A percentile compares a stretch with the other conserved stretches of the same genome.
phyloP scores from a whole-genome alignment of 2,113 vertebrate species.

The Hucho hucho region DNA sequence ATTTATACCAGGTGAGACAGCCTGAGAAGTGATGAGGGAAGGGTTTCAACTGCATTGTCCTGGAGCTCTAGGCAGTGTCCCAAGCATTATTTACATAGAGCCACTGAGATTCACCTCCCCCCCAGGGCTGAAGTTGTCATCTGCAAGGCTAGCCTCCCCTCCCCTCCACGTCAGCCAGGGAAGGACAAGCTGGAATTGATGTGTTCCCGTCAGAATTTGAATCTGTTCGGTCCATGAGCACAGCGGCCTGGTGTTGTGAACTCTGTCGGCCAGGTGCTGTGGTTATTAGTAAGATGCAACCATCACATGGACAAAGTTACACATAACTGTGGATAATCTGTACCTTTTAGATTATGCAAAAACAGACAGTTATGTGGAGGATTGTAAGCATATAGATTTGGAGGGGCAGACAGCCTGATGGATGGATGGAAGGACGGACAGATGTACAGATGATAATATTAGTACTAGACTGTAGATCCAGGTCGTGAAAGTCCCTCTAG shows the following conservation, averaged over 20 bases:
- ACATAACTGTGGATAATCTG: too few species aligned
- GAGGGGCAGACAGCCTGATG: background rate
- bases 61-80: conserved; percentile 33
- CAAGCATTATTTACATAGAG: conserved; percentile 19
- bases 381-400: background rate
- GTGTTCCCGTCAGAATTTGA: conserved; percentile 10
- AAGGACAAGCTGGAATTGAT: conserved; percentile 27
- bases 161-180: conserved; percentile 3
- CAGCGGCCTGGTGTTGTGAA: background rate
- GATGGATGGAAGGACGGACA: background rate
- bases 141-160: conserved; percentile 1
- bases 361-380: background rate
- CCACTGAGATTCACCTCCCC: conserved; percentile 9
- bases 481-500: too few species aligned
- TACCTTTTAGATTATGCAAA: background rate
- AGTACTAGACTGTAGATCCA: too few species aligned
- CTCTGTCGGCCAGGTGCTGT: too few species aligned
- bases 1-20: conserved; percentile 12
- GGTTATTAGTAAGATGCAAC: too few species aligned
- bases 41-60: conserved; percentile 43
- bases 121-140: conserved; percentile 27
- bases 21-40: conserved; percentile 45
- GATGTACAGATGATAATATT: too few species aligned
- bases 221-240: background rate
- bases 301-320: too few species aligned